Evolutionary conservation across 2,888 invertebrate species (phyloP).

Genomic region (Caenorhabditis sp.): DNA sequence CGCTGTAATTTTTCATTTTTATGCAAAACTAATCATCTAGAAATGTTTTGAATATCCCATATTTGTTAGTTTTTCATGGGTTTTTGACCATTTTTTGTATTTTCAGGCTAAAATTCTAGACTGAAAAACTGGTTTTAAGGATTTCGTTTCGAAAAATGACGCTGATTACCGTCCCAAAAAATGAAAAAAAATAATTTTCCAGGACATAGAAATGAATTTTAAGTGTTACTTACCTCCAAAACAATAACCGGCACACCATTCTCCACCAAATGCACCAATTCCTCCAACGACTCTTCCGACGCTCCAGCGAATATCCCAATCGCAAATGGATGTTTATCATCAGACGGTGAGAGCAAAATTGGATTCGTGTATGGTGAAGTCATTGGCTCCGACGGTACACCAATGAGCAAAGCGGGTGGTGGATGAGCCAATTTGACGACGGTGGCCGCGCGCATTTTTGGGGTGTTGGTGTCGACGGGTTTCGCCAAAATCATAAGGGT

Average conservation of each 20-base stretch:
- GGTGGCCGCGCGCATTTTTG: conserved; percentile 45
- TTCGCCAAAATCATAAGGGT: conserved; percentile 50
- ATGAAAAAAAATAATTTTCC: too few species aligned
- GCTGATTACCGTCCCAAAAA: too few species aligned
- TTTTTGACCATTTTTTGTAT: too few species aligned
- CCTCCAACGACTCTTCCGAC: conserved; percentile 53
- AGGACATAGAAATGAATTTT: too few species aligned
- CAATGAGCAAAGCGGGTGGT: conserved; percentile 66
- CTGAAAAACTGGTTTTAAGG: too few species aligned
- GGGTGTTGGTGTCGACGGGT: background rate
- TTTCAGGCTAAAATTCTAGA: too few species aligned
- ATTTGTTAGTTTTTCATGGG: too few species aligned
- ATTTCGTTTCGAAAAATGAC: too few species aligned
- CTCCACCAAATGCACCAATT: conserved; percentile 59
- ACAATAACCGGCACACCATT: conserved; percentile 65
- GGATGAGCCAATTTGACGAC: conserved; percentile 63
- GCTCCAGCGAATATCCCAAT: conserved; percentile 65
- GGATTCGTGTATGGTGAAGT: conserved; percentile 37
- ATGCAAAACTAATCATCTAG: too few species aligned
- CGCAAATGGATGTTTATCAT: conserved; percentile 62
- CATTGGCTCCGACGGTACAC: conserved; percentile 63
- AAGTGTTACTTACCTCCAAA: conserved; percentile 53
- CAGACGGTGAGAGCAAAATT: conserved; percentile 50
- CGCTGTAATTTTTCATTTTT: too few species aligned
- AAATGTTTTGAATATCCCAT: too few species aligned